These are phyloP conservation scores for Leptopterna dolabrata DNA, from an alignment of 2,888 invertebrate genomes.

Conservation along the genomic window DNA sequence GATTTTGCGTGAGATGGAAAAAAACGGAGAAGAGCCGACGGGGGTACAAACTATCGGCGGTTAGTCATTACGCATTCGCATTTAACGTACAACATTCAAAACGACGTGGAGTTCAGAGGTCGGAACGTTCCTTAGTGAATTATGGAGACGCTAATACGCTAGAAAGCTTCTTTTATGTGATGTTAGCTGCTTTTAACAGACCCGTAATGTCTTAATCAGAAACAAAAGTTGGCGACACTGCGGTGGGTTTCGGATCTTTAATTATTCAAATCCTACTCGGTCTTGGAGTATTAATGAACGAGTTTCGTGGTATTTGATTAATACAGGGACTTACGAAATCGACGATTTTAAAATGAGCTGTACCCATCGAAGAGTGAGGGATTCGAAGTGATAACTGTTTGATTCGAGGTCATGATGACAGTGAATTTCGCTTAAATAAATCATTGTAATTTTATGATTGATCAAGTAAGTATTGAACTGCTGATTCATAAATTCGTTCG, in stretches of 20 bases:
- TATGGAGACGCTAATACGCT: not conserved
- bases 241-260: not conserved
- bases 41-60: not conserved
- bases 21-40: not conserved
- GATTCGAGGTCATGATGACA: no score
- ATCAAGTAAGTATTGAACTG: no score
- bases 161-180: not conserved
- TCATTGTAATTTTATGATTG: no score
- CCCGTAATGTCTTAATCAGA: not conserved
- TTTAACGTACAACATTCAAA: not conserved
- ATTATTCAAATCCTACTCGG: no score
- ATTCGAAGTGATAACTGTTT: no score
- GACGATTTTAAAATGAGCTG: no score
- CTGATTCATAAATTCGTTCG: no score
- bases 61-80: not conserved
- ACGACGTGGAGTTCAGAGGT: not conserved
- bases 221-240: not conserved
- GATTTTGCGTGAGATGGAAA: not conserved
- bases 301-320: no score
- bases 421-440: no score
- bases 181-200: not conserved
- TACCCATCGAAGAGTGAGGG: no score
- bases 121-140: not conserved
- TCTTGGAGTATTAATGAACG: no score
- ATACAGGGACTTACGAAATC: no score